Conservation (phyloP, 2,888 invertebrate species). For the Gasteruption jaculator region DNA sequence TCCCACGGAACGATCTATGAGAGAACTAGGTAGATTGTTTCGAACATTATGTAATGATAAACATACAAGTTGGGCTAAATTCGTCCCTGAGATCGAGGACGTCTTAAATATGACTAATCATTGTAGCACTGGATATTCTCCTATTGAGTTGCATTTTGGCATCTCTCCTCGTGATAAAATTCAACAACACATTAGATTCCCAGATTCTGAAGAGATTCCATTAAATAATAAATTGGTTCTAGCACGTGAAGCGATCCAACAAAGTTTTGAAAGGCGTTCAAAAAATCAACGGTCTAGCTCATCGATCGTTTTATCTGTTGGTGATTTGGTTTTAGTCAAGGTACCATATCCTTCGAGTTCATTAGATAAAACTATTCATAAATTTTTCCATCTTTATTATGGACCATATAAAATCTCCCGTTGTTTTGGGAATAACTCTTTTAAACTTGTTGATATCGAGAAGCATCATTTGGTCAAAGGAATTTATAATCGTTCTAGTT, state of each 20-base stretch:
- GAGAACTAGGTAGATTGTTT: constrained; percentile 21
- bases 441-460: constrained; percentile 3
- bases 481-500: constrained; percentile 14
- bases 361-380: constrained; percentile 13
- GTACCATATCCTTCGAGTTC: constrained; percentile 11
- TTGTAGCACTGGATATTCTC: constrained; percentile 18
- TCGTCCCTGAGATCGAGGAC: constrained; percentile 14
- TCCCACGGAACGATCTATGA: constrained; percentile 20
- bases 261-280: constrained; percentile 9
- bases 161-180: constrained; percentile 7
- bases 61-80: constrained; percentile 21
- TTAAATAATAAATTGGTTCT: constrained; percentile 8
- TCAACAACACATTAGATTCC: constrained; percentile 10
- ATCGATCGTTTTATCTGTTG: background rate
- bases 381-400: no score
- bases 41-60: constrained; percentile 17
- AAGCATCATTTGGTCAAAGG: background rate
- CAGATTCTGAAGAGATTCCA: background rate
- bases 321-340: constrained; percentile 12
- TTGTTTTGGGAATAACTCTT: constrained; percentile 10
- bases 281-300: background rate
- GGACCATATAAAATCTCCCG: constrained; percentile 10
- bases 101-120: constrained; percentile 20
- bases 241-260: constrained; percentile 8
- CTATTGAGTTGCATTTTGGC: constrained; percentile 16